These are phyloP conservation scores for Danio jaintianensis DNA, from an alignment of 2,797 vertebrate genomes.

Conservation along the genomic window DNA sequence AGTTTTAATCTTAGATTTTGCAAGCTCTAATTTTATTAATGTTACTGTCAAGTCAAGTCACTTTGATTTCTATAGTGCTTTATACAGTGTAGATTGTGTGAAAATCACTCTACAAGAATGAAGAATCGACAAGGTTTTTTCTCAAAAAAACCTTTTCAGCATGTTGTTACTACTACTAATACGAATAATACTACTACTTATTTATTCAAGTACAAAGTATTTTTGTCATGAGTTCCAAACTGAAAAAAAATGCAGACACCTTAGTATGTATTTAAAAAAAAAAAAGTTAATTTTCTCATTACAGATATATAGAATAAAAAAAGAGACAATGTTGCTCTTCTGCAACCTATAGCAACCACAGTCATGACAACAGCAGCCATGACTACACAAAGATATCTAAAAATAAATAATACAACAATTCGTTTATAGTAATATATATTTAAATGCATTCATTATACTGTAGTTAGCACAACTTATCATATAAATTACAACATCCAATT, in stretches of 20 bases:
- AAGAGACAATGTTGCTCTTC: background rate
- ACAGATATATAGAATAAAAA: background rate
- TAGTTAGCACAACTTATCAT: too few species aligned
- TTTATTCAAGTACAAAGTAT: background rate
- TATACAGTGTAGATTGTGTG: too few species aligned
- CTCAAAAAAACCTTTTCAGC: background rate
- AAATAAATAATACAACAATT: background rate
- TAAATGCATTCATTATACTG: background rate
- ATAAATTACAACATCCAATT: too few species aligned
- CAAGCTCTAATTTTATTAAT: background rate
- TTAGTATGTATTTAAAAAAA: background rate
- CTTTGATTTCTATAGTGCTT: too few species aligned
- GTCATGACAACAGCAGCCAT: background rate
- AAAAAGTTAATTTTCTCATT: background rate
- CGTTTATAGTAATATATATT: background rate
- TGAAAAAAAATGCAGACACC: conserved; percentile 9
- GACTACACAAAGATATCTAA: background rate
- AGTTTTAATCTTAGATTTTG: background rate
- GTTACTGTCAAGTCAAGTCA: background rate
- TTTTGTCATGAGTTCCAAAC: background rate
- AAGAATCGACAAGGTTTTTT: too few species aligned
- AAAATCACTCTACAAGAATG: too few species aligned
- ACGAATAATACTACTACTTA: background rate
- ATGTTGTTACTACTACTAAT: background rate
- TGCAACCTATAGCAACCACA: background rate